A percentile compares a stretch with the other conserved stretches of the same genome.
Evolutionary conservation across 2,888 invertebrate species (phyloP).

Genomic region (Amphipoea oculea): DNA sequence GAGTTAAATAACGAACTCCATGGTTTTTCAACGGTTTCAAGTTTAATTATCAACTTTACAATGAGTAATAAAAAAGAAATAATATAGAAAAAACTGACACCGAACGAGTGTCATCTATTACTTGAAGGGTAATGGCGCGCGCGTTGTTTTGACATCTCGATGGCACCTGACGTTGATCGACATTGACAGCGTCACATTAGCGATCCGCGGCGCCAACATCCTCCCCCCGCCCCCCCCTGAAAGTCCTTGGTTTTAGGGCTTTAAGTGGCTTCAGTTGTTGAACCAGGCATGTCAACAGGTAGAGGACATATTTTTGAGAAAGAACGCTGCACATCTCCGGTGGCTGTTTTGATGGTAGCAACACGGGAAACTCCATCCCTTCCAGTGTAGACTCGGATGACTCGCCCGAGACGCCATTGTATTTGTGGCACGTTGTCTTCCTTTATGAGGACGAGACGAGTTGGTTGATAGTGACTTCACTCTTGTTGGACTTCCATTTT

Average conservation of each 20-base stretch:
- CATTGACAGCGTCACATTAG: neutral
- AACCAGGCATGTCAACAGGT: neutral
- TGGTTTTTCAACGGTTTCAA: no score
- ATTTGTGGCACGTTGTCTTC: neutral
- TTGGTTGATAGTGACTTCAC: neutral
- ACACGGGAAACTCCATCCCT: neutral
- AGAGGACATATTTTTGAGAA: neutral
- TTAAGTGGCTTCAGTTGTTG: neutral
- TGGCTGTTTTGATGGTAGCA: neutral
- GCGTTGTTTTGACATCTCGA: no score
- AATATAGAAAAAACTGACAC: no score
- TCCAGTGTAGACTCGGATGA: neutral
- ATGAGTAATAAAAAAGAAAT: no score
- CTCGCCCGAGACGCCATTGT: neutral
- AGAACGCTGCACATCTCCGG: neutral
- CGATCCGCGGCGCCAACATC: neutral
- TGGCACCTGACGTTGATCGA: no score
- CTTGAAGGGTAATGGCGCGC: no score
- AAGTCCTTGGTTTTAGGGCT: neutral
- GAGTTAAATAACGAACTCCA: no score
- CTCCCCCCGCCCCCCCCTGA: neutral
- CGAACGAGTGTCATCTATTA: no score
- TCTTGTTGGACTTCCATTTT: slow-evolving; percentile 1
- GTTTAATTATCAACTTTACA: no score
- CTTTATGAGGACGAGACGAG: neutral